phyloP scores from a whole-genome alignment of 2,113 vertebrate species.

The Petrocephalus zakoni region DNA sequence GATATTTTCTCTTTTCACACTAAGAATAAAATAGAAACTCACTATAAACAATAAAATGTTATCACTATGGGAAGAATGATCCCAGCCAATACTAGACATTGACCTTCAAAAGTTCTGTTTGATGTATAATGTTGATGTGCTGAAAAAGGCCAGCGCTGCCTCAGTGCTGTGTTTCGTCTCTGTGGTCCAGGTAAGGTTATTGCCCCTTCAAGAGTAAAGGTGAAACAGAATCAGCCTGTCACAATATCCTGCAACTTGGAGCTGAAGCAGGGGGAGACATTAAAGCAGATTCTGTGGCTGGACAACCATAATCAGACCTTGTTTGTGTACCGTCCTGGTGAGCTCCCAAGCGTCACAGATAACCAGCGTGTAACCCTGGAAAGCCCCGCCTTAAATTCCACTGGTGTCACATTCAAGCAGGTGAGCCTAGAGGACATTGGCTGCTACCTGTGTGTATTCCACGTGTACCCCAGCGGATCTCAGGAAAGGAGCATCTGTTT shows the following conservation, averaged over 20 bases:
- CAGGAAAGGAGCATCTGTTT: conserved; percentile 57
- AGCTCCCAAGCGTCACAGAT: conserved; percentile 52
- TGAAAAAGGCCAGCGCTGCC: not conserved
- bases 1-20: not conserved
- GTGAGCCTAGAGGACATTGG: conserved; percentile 63
- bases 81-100: not conserved
- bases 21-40: not conserved
- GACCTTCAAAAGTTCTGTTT: not conserved
- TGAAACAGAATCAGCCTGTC: conserved; percentile 55
- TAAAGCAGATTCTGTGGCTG: conserved; percentile 60
- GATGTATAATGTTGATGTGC: not conserved
- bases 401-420: conserved; percentile 54
- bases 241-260: conserved; percentile 56
- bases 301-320: conserved; percentile 60
- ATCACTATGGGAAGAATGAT: not conserved
- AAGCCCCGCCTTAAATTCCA: conserved; percentile 46
- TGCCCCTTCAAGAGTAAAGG: conserved; percentile 44
- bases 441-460: conserved; percentile 66
- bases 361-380: conserved; percentile 60
- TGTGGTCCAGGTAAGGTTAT: conserved; percentile 52
- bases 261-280: conserved; percentile 42
- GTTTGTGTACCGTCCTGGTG: conserved; percentile 49
- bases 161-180: conserved; percentile 6
- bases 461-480: conserved; percentile 48
- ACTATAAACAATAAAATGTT: not conserved